A percentile compares a stretch with the other conserved stretches of the same genome.
Conservation (phyloP, 1,140 invertebrate species). For the Micrasema longulum region DNA sequence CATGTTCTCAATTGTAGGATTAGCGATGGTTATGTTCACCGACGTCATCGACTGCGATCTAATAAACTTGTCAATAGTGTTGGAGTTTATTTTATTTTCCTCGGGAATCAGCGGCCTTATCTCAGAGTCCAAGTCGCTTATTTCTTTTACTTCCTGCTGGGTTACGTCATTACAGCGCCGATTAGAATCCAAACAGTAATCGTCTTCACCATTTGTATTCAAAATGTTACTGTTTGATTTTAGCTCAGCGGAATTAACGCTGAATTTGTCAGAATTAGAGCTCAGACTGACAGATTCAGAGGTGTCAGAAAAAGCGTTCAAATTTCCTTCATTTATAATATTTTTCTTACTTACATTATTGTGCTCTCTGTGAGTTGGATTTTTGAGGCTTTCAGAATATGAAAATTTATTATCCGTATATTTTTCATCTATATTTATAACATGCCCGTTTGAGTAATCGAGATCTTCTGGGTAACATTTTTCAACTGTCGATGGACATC, state of each 20-base stretch:
- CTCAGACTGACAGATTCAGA: conserved; percentile 67
- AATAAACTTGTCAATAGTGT: conserved; percentile 62
- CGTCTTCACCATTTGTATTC: conserved; percentile 36
- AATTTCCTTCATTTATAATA: conserved; percentile 49
- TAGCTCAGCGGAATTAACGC: conserved; percentile 61
- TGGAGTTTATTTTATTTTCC: conserved; percentile 24
- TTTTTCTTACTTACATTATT: conserved; percentile 51
- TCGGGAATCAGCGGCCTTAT: conserved; percentile 56
- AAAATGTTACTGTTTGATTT: conserved; percentile 56
- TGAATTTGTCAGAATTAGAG: conserved; percentile 60
- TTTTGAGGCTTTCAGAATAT: conserved; percentile 55
- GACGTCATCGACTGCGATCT: conserved; percentile 71
- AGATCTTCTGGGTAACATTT: conserved; percentile 66
- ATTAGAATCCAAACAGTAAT: conserved; percentile 27
- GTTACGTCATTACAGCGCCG: conserved; percentile 9
- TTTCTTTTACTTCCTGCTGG: conserved; percentile 33
- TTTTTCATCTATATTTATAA: conserved; percentile 57
- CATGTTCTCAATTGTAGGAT: conserved; percentile 75
- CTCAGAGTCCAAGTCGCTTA: conserved; percentile 48
- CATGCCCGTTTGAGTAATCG: conserved; percentile 48
- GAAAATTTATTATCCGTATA: conserved; percentile 56
- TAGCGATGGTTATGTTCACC: conserved; percentile 77
- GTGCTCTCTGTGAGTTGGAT: conserved; percentile 56
- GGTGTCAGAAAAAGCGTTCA: conserved; percentile 65
- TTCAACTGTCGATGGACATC: conserved; percentile 83